Percentiles rank a stretch among this genome's conserved stretches.
These are phyloP conservation scores for Palaemon carinicauda DNA, from an alignment of 1,140 invertebrate species.

Conservation along the genomic window DNA sequence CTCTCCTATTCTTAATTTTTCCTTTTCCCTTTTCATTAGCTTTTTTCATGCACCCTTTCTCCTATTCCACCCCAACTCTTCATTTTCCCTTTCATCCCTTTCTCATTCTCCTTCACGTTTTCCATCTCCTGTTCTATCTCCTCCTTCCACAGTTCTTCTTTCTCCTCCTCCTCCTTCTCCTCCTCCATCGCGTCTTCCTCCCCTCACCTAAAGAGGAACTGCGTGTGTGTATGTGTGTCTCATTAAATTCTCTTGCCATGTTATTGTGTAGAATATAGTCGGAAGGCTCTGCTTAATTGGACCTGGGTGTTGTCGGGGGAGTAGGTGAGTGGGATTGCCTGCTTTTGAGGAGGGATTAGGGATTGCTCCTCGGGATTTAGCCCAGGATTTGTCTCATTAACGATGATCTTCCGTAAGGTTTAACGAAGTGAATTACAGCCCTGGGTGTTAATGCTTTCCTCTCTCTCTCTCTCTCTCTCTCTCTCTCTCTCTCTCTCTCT, in stretches of 20 bases:
- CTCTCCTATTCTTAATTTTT: not conserved
- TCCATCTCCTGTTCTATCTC: not conserved
- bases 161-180: not conserved
- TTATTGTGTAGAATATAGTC: not conserved
- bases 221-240: not conserved
- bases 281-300: not conserved
- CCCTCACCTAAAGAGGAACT: too few relatives aligned
- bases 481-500: not conserved
- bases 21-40: not conserved
- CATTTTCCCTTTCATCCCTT: too few relatives aligned
- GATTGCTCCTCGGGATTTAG: not conserved
- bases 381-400: not conserved
- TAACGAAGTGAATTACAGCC: not conserved
- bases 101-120: not conserved
- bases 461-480: not conserved
- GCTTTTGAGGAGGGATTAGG: not conserved
- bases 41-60: not conserved
- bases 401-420: not conserved
- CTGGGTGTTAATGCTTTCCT: not conserved
- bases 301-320: not conserved
- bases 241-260: constrained; percentile 21
- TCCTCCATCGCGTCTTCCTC: not conserved
- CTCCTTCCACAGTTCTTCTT: not conserved
- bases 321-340: not conserved
- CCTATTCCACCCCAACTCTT: not conserved